phyloP scores from a whole-genome alignment of 1,140 invertebrate species.

The Dreissena polymorpha region DNA sequence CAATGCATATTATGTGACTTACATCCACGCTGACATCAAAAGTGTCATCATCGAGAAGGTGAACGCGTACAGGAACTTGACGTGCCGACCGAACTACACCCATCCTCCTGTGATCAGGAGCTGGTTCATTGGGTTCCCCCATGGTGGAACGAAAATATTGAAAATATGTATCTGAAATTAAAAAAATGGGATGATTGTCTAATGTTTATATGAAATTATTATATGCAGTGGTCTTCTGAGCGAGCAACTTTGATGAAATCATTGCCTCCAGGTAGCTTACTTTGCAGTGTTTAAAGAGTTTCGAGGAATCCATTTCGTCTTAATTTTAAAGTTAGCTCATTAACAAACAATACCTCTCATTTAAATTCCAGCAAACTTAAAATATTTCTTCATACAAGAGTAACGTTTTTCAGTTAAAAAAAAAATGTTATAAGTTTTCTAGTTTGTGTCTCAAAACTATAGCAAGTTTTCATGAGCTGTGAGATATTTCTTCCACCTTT shows the following conservation, averaged over 20 bases:
- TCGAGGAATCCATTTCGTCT: background rate
- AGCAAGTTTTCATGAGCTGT: no score
- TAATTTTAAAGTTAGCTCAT: no score
- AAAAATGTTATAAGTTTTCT: no score
- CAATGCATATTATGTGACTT: background rate
- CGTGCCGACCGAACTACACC: constrained; percentile 43
- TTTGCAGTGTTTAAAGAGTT: background rate
- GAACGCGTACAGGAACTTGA: constrained; percentile 30
- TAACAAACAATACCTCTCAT: no score
- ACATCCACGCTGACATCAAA: constrained; percentile 46
- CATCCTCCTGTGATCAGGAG: constrained; percentile 16
- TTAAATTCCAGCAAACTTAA: no score
- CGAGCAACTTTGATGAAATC: background rate
- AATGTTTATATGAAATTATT: no score
- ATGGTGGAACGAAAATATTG: background rate
- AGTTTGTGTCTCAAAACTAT: no score
- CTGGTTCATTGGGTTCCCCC: no score
- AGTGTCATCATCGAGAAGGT: constrained; percentile 39
- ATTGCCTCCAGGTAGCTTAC: background rate
- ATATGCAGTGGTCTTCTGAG: no score
- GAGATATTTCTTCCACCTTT: no score
- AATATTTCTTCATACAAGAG: no score
- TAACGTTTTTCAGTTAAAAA: no score
- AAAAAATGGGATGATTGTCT: background rate
- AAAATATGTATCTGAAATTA: background rate